These are phyloP conservation scores for Camponotus vicinus DNA, from an alignment of 1,140 invertebrate genomes.

Conservation along the genomic window DNA sequence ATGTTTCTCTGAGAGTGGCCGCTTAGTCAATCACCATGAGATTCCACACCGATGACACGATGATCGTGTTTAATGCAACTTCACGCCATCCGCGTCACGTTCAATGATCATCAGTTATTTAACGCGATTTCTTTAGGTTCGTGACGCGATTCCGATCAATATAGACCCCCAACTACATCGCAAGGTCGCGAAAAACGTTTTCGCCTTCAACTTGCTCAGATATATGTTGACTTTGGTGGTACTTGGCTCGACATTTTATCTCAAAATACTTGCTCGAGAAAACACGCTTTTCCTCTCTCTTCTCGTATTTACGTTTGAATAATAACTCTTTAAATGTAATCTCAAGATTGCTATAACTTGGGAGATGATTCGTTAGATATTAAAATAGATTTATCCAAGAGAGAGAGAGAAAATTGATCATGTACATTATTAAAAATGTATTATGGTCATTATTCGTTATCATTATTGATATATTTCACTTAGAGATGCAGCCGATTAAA, in stretches of 20 bases:
- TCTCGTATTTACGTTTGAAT: too few relatives aligned
- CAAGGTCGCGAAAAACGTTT: constrained; percentile 5
- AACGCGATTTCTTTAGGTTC: constrained; percentile 22
- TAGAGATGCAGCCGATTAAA: background rate
- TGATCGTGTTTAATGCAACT: background rate
- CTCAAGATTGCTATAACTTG: background rate
- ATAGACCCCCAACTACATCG: background rate
- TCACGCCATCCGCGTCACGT: background rate
- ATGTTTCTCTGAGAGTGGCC: background rate
- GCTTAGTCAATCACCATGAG: constrained; percentile 18
- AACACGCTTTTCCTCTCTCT: background rate
- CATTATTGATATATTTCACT: background rate
- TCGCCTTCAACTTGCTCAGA: background rate
- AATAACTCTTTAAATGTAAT: background rate
- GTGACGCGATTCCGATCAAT: constrained; percentile 37
- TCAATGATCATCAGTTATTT: constrained; percentile 38
- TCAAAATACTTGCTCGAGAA: background rate
- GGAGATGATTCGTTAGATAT: background rate
- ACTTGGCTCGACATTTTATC: background rate
- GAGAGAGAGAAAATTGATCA: too few relatives aligned
- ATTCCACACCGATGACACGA: constrained; percentile 49
- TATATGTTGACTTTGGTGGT: background rate
- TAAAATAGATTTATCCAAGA: background rate
- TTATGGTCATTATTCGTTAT: background rate
- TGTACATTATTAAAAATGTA: background rate